Evolutionary conservation across 2,797 vertebrate genomes (phyloP), one percentile per base, ranked within the genome.

Genomic region (Hypotaenidia okinawae): DNA sequence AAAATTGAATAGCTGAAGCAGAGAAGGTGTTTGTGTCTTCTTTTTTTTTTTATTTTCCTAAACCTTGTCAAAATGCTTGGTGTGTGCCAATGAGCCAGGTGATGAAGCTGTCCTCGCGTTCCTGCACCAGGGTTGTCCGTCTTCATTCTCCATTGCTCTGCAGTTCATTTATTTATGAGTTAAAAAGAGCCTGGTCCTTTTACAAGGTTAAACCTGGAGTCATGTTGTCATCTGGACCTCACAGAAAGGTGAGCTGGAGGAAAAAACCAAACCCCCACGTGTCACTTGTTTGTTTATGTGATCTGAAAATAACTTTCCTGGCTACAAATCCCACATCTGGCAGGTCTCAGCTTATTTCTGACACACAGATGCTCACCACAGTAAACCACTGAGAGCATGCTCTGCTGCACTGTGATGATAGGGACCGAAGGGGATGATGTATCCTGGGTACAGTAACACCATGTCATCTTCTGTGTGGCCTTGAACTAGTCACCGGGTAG

Each of bases 211-310:
- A 83, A 67, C 30, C 25, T 49, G 41, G 47, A 79, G 18, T 35
- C 27, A 8, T 14, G 4, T 69, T 5, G 0, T 43, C 25, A 66
- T 67, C 41, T 33, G 37, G 23, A 58, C 47, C n/a, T 72, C 61
- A 55, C 30, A 49, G 68, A 62, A 49, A 64, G 63, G 22, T 47
- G 47, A 47, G 47, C 14, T 47, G 47, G 47, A 32, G 58, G 30
- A 6, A 5, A 16, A 25, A 13, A 23, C 10, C 37, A 10, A 24
- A 13, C 3, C 24, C 16, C 4, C 13, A 11, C 4, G 1, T 3
- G 7, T 24, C 13, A 41, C 25, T 45, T 54, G 14, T 69, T 57
- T 39, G 10, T 66, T 81, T 67, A 12, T 41, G 10, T n/a, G 22
- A 23, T 27, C 49, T 68, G 43, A 27, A 73, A 58, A 63, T 58